phyloP scores from a whole-genome alignment of 2,797 vertebrate species.

The Lophura swinhoii region DNA sequence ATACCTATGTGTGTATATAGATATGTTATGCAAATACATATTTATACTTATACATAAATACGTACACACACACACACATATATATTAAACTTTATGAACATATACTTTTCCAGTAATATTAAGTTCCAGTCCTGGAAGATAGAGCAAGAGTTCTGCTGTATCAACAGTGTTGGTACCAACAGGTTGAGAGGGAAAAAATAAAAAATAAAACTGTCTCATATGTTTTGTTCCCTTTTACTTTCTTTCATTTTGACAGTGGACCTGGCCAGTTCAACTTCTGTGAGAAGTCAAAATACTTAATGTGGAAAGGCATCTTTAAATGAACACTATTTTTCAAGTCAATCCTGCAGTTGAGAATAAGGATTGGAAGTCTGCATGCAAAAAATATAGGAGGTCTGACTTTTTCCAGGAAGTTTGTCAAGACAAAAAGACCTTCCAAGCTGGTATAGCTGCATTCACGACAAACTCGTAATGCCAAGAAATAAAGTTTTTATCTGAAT shows the following conservation, averaged over 20 bases:
- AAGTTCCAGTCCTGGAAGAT: background rate
- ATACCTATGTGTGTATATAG: background rate
- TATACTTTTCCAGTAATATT: background rate
- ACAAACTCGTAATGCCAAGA: background rate
- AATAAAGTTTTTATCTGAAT: background rate
- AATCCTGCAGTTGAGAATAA: background rate
- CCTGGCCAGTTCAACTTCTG: background rate
- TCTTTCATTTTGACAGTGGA: background rate
- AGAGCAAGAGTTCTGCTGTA: background rate
- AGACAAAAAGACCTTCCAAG: background rate
- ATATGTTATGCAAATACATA: background rate
- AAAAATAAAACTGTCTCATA: background rate
- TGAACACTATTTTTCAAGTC: background rate
- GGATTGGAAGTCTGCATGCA: background rate
- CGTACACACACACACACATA: too few relatives aligned
- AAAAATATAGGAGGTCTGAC: conserved; percentile 12
- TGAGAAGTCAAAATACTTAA: background rate
- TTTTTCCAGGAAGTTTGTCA: background rate
- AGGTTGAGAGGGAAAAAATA: background rate
- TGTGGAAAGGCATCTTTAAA: background rate
- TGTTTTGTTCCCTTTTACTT: background rate
- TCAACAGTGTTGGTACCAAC: background rate
- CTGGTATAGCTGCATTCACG: conserved; percentile 29
- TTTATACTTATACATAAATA: background rate
- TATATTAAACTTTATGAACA: background rate